A percentile compares a stretch with the other conserved stretches of the same genome.
Conservation (phyloP, 2,888 invertebrate genomes). For the Noctua comes region DNA sequence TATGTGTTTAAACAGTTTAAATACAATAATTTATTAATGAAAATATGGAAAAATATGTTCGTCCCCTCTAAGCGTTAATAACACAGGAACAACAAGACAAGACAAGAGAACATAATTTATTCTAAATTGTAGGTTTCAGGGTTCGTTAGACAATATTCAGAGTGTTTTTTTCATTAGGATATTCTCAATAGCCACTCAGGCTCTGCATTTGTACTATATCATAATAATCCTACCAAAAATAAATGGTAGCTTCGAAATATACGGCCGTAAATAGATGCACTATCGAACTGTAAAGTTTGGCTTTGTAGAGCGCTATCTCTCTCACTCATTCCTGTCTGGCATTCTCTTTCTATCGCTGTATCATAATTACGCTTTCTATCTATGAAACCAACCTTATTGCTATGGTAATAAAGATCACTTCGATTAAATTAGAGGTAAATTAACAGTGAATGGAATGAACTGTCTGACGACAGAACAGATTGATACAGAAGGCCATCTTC, state of each 20-base stretch:
- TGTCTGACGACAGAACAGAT: background rate
- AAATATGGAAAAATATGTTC: too few species aligned
- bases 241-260: background rate
- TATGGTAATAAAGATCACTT: constrained; percentile 6
- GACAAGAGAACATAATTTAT: too few species aligned
- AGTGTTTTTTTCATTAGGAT: too few species aligned
- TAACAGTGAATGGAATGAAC: constrained; percentile 5
- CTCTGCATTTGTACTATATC: background rate
- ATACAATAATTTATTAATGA: too few species aligned
- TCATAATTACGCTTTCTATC: background rate
- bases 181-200: background rate
- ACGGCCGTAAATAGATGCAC: background rate
- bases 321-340: background rate
- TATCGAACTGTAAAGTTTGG: background rate
- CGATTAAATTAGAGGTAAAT: constrained; percentile 20
- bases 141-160: background rate
- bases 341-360: constrained; percentile 6
- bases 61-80: too few species aligned
- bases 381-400: constrained; percentile 19
- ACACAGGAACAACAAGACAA: too few species aligned
- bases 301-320: background rate
- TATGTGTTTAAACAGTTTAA: too few species aligned
- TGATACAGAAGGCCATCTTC: background rate
- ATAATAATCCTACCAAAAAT: background rate
- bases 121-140: background rate